Base-by-base conservation (phyloP, 1,140 invertebrate species). In the Hyles vespertilio region DNA sequence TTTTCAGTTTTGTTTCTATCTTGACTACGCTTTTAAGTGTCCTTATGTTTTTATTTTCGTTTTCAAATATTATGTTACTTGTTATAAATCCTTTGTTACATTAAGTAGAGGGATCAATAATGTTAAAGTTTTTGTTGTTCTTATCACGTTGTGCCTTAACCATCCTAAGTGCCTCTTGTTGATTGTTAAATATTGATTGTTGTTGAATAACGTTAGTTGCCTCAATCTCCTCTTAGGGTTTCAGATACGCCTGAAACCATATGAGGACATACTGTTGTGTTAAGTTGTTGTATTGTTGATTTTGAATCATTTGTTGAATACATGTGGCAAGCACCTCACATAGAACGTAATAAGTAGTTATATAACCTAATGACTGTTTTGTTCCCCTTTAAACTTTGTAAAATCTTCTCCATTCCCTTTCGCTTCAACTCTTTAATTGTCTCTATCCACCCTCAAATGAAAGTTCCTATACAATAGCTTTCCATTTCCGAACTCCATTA, bases 61-160 rank as follows among this genome's bases (percentile, higher is more conserved):
- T 53, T 8, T 40, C 36, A 40, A 40, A 40, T 40, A 40, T 22
- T 22, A 22, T 22, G 22, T 22, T 22, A 22, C 22, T 22, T 22
- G 22, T 22, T 22, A 22, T 22, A 22, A 22, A 22, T 22, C 22
- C 22, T 22, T 22, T 22, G 22, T 22, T 22, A 22, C 22, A 22
- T 22, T 22, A 22, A 22, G 22, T 22, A 22, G 22, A 22, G 22
- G 22, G 22, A 22, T 22, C 2, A 22, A 22, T 22, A 22, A 0
- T 22, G 22, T 22, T 22, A 22, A 22, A 22, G 22, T 22, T 22
- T 22, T 22, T 22, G 22, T 22, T 22, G 22, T 22, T 22, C 22
- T 22, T 59, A 67, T 70, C 74, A 76, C 74, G 61, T 64, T 63
- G 84, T 87, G 80, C 84, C 84, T 87, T 86, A 74, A 69, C 58